Conservation (phyloP, 2,113 vertebrate species). For the Todiramphus chloris region DNA sequence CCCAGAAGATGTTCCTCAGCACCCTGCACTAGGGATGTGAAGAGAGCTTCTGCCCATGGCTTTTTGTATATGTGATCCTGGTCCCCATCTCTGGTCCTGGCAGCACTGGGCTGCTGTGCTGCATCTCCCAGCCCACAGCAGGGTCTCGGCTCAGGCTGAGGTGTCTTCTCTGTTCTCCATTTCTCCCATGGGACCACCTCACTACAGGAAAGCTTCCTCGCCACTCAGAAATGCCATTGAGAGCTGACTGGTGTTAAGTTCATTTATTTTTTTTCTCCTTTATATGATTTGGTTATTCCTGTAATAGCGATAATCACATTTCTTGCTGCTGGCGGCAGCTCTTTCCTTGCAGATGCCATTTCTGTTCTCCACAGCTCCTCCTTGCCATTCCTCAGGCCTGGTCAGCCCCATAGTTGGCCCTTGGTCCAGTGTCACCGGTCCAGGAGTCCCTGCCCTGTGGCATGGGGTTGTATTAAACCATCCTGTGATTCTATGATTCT, state of each 20-base stretch:
- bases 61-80: background rate
- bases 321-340: background rate
- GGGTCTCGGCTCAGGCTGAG: background rate
- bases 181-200: background rate
- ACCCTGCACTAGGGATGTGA: background rate
- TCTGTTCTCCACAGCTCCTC: background rate
- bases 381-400: background rate
- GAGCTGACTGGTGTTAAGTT: background rate
- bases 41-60: background rate
- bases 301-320: background rate
- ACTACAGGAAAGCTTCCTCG: background rate
- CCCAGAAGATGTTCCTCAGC: background rate
- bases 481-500: too few relatives aligned
- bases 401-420: background rate
- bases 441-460: background rate
- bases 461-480: background rate
- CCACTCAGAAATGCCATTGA: background rate
- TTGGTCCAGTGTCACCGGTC: background rate
- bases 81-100: background rate
- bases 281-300: background rate
- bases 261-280: background rate
- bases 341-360: background rate
- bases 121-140: background rate
- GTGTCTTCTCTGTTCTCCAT: background rate
- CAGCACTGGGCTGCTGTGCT: background rate